These are phyloP conservation scores for Arctia plantaginis DNA, from an alignment of 2,888 invertebrate species.

Conservation along the genomic window DNA sequence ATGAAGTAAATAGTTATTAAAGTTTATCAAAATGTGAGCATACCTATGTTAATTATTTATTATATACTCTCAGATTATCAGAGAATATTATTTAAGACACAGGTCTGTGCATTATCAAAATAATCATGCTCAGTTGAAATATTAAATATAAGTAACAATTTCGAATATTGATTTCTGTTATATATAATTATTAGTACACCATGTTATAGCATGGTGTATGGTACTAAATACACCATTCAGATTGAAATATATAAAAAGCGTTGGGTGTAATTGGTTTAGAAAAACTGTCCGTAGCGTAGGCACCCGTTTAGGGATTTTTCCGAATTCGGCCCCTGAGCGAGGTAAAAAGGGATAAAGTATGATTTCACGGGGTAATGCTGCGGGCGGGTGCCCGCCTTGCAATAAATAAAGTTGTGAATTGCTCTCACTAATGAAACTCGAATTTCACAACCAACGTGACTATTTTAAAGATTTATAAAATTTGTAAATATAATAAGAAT, in stretches of 20 bases:
- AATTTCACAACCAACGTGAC: conserved; percentile 39
- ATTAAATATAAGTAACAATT: neutral
- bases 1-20: neutral
- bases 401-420: conserved; percentile 55
- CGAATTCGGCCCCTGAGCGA: conserved; percentile 46
- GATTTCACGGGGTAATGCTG: conserved; percentile 49
- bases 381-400: conserved; percentile 44
- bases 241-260: conserved; percentile 25
- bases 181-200: conserved; percentile 9
- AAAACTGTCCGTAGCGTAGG: conserved; percentile 38
- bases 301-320: conserved; percentile 50
- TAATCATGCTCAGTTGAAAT: too few species aligned
- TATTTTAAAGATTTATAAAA: conserved; percentile 44
- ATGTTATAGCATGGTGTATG: too few species aligned
- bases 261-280: conserved; percentile 23
- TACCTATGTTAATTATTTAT: too few species aligned
- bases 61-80: too few species aligned
- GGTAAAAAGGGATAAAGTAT: conserved; percentile 53
- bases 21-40: too few species aligned
- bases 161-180: neutral
- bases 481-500: conserved; percentile 32
- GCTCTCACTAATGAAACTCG: conserved; percentile 45
- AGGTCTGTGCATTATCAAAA: neutral
- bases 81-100: neutral
- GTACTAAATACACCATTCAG: conserved; percentile 20